Evolutionary conservation across 2,797 vertebrate genomes (phyloP).

Genomic region (Manis pentadactyla): DNA sequence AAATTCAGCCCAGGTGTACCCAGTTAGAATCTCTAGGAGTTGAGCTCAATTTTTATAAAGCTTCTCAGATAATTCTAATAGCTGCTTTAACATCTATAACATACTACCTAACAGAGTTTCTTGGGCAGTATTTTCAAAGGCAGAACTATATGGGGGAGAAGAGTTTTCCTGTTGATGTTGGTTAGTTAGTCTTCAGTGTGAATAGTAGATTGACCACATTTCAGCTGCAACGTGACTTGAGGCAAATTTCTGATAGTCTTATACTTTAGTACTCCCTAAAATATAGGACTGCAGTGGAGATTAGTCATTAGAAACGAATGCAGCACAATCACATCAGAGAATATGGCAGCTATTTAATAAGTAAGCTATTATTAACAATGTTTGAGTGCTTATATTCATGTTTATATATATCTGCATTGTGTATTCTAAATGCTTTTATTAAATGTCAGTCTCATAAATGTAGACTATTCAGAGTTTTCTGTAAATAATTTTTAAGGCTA

Average conservation of each 20-base stretch:
- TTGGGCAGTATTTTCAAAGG: neutral
- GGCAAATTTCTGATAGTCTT: neutral
- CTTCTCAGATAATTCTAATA: neutral
- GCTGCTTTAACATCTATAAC: neutral
- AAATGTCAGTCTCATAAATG: neutral
- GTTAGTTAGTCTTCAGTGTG: neutral
- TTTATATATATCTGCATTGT: neutral
- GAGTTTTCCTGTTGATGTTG: neutral
- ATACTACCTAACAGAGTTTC: neutral
- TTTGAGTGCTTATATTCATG: neutral
- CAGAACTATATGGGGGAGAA: neutral
- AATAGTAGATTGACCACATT: neutral
- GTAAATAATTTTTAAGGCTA: neutral
- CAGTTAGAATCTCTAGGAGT: neutral
- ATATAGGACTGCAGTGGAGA: neutral
- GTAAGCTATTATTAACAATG: neutral
- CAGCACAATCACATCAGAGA: neutral
- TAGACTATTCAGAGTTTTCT: constrained; percentile 37
- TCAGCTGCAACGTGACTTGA: neutral
- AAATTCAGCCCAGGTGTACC: neutral
- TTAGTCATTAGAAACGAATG: neutral
- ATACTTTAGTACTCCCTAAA: neutral
- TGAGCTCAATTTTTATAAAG: neutral
- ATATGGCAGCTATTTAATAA: neutral
- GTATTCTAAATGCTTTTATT: neutral